Evolutionary conservation across 2,113 vertebrate species (phyloP), one percentile per base, ranked within the genome.

Genomic region (Illadopsis cleaveri): DNA sequence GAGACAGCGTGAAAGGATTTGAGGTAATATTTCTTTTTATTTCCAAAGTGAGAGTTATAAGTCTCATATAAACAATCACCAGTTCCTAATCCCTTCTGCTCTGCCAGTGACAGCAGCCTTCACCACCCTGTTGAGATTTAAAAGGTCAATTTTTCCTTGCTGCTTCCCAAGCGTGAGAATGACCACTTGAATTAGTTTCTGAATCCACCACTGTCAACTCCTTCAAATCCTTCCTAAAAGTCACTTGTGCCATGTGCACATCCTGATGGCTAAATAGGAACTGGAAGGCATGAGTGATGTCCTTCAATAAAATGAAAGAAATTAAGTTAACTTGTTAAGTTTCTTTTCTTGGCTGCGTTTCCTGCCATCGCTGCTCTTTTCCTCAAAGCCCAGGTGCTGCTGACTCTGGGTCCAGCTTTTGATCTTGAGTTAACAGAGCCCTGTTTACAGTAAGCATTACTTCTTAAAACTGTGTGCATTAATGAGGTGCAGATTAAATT

Each of bases 1-100:
- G 99, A 86, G 98, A 98, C 94, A 98, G 98, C 8, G 99, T 99
- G 83, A 98, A 98, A 96, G 99, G 99, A 93, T 99, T 99, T 86
- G 99, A 99, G 99, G 99, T 99, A 97, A 97, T 45, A 6, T 3
- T 35, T 35, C 69, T 61, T 38, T 58, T 51, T 30, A 11, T 47
- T 91, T 56, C n/a, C 30, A 40, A 51, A 57, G 61, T 31, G 35
- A 66, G 53, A 58, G 14, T 16, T 65, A 1, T 4, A 40, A 38
- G 11, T 75, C 20, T 53, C 38, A 30, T 60, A 28, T 22, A 69
- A 58, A 53, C 64, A 64, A 89, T 45, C 28, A 27, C 11, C 35
- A 47, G 11, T 76, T 75, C 33, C 61, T 82, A n/a, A 25, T 75
- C 31, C 28, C 33, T 76, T 77, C 47, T 92, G 31, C 28, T 91